Conservation (phyloP, 2,797 vertebrate species). For the Ceyx erithaca region DNA sequence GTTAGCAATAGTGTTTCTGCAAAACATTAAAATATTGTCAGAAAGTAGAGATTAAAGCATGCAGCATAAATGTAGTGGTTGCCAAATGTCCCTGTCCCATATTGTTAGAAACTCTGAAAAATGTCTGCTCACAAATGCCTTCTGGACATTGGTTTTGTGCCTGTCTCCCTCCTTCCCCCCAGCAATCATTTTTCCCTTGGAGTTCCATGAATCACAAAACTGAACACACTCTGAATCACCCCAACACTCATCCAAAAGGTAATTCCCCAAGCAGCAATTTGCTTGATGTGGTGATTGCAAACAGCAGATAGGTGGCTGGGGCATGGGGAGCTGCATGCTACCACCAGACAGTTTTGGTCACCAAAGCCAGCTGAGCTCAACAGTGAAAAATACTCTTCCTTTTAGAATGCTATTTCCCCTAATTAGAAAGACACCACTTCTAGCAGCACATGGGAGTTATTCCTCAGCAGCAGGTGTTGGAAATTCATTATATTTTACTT, state of each 20-base stretch:
- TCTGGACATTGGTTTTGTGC: constrained; percentile 1
- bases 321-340: neutral
- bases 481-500: neutral
- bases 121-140: neutral
- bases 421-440: neutral
- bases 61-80: neutral
- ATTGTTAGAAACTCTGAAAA: neutral
- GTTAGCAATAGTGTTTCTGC: constrained; percentile 3
- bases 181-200: neutral
- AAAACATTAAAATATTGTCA: constrained; percentile 37
- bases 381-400: neutral
- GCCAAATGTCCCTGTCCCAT: neutral
- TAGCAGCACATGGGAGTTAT: neutral
- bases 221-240: constrained; percentile 46
- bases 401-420: neutral
- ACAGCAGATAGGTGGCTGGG: neutral
- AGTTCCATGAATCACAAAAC: constrained; percentile 34
- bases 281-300: constrained; percentile 28
- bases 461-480: neutral
- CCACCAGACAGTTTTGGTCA: neutral
- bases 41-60: constrained; percentile 15
- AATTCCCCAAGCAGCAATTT: constrained; percentile 50
- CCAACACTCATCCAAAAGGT: constrained; percentile 51
- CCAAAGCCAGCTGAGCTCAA: neutral
- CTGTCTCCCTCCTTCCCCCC: neutral